Evolutionary conservation across 1,140 invertebrate genomes (phyloP).

Genomic region (Drosophila lacertosa): DNA sequence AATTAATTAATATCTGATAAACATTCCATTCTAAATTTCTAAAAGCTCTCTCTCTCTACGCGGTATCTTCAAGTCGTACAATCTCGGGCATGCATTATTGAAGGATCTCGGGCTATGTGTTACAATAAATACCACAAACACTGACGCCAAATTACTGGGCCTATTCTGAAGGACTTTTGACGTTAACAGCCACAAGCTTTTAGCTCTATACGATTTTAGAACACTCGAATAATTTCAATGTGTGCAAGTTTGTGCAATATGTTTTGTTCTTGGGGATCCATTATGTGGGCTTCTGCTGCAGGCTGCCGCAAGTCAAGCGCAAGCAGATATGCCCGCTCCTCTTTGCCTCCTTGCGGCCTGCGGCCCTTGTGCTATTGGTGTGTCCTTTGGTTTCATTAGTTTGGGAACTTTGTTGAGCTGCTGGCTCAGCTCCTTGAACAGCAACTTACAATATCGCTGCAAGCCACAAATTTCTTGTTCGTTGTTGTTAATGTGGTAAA

Average conservation of each 20-base stretch:
- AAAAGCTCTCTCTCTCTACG: too few species aligned
- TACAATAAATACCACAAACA: too few species aligned
- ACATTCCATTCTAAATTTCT: too few species aligned
- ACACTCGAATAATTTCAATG: slow-evolving; percentile 1
- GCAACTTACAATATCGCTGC: slow-evolving; percentile 18
- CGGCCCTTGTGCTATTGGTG: slow-evolving; percentile 1
- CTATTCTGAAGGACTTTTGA: neutral
- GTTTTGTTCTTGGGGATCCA: slow-evolving; percentile 5
- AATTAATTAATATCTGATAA: too few species aligned
- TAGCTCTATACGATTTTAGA: neutral
- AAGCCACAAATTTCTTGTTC: slow-evolving; percentile 50
- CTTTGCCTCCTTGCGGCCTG: neutral
- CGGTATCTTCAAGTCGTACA: too few species aligned
- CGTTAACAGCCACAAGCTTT: neutral
- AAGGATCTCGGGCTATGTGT: too few species aligned
- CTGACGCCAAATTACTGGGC: neutral
- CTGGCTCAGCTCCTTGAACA: slow-evolving; percentile 47
- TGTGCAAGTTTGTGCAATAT: slow-evolving; percentile 15
- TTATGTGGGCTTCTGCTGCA: slow-evolving; percentile 18
- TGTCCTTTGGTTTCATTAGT: slow-evolving; percentile 24
- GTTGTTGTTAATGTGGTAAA: slow-evolving; percentile 60
- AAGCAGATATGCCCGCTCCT: neutral
- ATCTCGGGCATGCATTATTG: too few species aligned
- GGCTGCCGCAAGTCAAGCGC: slow-evolving; percentile 26
- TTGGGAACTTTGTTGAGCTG: slow-evolving; percentile 28